Conservation (phyloP, 2,113 vertebrate species). For the Cinclus mexicanus region DNA sequence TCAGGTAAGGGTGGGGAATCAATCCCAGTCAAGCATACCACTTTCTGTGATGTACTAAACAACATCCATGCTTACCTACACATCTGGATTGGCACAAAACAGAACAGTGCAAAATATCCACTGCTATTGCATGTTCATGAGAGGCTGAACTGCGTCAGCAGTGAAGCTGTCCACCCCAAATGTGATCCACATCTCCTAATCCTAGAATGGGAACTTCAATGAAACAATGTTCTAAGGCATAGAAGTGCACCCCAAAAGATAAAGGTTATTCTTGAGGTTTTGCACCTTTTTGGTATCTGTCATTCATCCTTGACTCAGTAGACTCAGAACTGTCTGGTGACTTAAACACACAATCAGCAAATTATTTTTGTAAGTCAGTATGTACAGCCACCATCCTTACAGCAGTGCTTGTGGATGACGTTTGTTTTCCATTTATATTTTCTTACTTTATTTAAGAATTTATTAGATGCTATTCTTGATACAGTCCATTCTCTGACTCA, state of each 20-base stretch:
- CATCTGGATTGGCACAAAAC: background rate
- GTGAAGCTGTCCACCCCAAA: background rate
- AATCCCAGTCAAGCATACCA: background rate
- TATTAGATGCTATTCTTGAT: background rate
- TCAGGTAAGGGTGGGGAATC: background rate
- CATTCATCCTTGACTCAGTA: background rate
- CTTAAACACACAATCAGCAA: background rate
- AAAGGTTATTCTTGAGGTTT: background rate
- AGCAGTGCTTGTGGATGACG: background rate
- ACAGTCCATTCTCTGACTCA: background rate
- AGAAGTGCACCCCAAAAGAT: background rate
- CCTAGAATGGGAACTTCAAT: background rate
- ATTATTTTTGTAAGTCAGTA: background rate
- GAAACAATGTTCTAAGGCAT: background rate
- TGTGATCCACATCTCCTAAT: background rate
- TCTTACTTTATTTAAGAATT: background rate
- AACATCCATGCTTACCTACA: background rate
- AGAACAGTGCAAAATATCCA: background rate
- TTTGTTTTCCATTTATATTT: background rate
- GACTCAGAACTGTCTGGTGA: background rate
- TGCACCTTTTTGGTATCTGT: background rate
- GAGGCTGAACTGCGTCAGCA: background rate
- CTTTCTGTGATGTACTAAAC: background rate
- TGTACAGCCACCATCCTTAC: background rate
- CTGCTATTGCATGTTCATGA: background rate